Conservation (phyloP, 2,113 vertebrate genomes). For the Festucalex cinctus region DNA sequence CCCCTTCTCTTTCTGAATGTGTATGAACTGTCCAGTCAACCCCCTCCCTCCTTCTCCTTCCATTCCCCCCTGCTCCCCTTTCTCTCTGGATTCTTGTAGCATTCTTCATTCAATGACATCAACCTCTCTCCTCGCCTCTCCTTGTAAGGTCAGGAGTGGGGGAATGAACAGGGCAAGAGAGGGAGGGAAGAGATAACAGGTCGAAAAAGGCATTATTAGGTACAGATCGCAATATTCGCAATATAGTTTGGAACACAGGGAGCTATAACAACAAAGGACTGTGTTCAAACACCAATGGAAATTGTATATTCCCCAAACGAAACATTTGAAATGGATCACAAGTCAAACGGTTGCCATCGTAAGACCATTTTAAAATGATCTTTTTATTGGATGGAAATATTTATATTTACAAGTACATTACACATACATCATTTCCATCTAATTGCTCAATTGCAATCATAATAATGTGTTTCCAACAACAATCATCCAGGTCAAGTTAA, state of each 20-base stretch:
- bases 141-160: conserved; percentile 78
- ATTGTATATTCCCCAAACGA: conserved; percentile 9
- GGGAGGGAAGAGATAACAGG: conserved; percentile 69
- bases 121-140: conserved; percentile 76
- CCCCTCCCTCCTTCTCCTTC: conserved; percentile 23
- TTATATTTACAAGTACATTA: no score
- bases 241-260: conserved; percentile 33
- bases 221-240: conserved; percentile 55
- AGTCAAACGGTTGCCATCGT: neutral
- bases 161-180: conserved; percentile 53
- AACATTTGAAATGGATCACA: neutral
- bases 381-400: no score
- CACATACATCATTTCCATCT: no score
- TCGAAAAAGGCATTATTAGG: conserved; percentile 67
- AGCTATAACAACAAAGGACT: conserved; percentile 23
- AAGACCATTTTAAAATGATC: no score
- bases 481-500: no score
- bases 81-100: conserved; percentile 74
- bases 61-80: conserved; percentile 25
- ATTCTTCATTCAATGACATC: conserved; percentile 77
- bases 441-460: no score
- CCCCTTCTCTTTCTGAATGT: conserved; percentile 26
- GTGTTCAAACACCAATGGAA: conserved; percentile 6
- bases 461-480: no score
- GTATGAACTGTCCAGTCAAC: conserved; percentile 49